Evolutionary conservation across 2,888 invertebrate species (phyloP), one percentile per base, ranked within the genome.

Genomic region (Agrotis puta): DNA sequence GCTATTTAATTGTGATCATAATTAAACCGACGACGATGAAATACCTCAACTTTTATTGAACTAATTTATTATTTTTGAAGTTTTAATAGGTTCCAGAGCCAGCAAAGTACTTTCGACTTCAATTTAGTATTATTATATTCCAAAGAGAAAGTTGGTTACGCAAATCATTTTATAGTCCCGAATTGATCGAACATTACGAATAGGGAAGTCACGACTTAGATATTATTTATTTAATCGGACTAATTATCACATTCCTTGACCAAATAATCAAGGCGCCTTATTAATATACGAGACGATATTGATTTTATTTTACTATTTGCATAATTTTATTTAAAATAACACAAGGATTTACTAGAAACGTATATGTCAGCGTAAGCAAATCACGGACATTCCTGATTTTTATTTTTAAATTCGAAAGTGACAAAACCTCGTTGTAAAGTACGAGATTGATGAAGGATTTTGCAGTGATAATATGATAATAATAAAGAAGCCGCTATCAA

Each of bases 131-230:
- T 85, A 76, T 74, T 76, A 76, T 66, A 77, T 70, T 64, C 67
- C 76, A 81, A 84, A 77, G 83, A 77, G 85, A 87, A 86, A 87
- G 86, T 81, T 70, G 47, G 69, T 88, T 87, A 85, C 70, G 73
- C 70, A 87, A 88, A 64, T 66, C 64, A 73, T 74, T 82, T 80
- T 75, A 82, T 79, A 76, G 70, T 71, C 79, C 83, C 71, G 70
- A 82, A 85, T 68, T 71, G 54, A 81, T 74, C n/a, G 64, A 61
- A 59, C 67, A 59, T 59, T 75, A 69, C 54, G 64, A 56, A 73
- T 14, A 64, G 63, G 72, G 74, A 75, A 82, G 80, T 83, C 84
- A 84, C 85, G 85, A 67, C 59, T 81, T 54, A 68, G 51, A 77
- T 68, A 77, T 80, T 71, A 70, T 75, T 72, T 58, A 73, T 71